phyloP scores from a whole-genome alignment of 1,140 invertebrate genomes.

The Brachionus manjavacas region DNA sequence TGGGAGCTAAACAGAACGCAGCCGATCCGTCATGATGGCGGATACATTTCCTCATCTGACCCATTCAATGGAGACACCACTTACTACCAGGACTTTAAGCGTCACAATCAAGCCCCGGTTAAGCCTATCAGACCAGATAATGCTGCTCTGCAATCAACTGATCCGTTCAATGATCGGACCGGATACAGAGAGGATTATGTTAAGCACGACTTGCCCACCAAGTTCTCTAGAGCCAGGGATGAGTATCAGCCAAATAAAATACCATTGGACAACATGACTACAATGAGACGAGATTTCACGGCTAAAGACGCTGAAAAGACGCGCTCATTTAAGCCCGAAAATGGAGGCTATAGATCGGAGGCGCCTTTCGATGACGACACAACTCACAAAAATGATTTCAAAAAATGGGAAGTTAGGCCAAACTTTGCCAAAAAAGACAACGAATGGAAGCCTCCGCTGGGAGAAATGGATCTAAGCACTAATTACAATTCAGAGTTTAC shows the following conservation, averaged over 20 bases:
- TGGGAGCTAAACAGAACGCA: constrained; percentile 49
- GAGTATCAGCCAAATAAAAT: constrained; percentile 44
- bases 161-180: constrained; percentile 54
- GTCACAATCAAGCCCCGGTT: constrained; percentile 48
- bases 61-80: constrained; percentile 53
- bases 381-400: constrained; percentile 54
- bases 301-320: constrained; percentile 46
- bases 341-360: constrained; percentile 48
- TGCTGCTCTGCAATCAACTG: constrained; percentile 49
- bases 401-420: constrained; percentile 51
- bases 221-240: constrained; percentile 45
- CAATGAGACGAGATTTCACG: constrained; percentile 53
- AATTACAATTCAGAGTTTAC: constrained; percentile 49
- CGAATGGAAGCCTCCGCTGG: constrained; percentile 52
- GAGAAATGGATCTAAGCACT: constrained; percentile 56
- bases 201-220: constrained; percentile 49
- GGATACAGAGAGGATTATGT: constrained; percentile 54
- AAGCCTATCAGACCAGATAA: constrained; percentile 50
- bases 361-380: constrained; percentile 53
- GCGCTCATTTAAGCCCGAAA: constrained; percentile 47
- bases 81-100: constrained; percentile 51
- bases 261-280: constrained; percentile 54
- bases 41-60: constrained; percentile 48
- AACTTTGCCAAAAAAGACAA: constrained; percentile 49
- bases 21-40: constrained; percentile 39